phyloP scores from a whole-genome alignment of 2,797 vertebrate genomes.

The Crenuchus spilurus region DNA sequence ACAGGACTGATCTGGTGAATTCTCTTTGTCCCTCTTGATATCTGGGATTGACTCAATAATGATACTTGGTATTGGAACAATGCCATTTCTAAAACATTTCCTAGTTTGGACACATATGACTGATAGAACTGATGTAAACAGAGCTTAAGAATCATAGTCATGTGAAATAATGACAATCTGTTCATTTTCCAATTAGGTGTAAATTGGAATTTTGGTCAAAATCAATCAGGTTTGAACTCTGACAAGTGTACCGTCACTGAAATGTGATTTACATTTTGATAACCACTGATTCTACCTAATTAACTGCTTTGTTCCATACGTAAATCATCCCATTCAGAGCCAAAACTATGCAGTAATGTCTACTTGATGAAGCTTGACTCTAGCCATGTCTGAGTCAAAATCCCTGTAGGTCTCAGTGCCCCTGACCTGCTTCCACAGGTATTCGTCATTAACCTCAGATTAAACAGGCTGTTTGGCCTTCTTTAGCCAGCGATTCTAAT shows the following conservation, averaged over 20 bases:
- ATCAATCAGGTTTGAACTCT: too few species aligned
- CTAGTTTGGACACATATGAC: background rate
- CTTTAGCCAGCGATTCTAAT: constrained; percentile 44
- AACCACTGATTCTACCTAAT: too few species aligned
- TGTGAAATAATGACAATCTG: background rate
- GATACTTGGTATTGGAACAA: too few species aligned
- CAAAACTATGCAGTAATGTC: background rate
- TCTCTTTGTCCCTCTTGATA: too few species aligned
- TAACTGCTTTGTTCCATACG: too few species aligned
- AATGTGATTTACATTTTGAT: too few species aligned
- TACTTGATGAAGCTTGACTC: background rate
- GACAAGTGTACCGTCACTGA: too few species aligned
- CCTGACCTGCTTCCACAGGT: constrained; percentile 35
- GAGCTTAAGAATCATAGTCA: background rate
- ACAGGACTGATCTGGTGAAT: too few species aligned
- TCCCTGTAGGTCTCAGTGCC: constrained; percentile 12
- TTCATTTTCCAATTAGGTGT: background rate
- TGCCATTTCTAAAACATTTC: too few species aligned
- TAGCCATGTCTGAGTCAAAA: background rate
- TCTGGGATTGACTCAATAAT: too few species aligned
- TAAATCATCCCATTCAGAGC: background rate
- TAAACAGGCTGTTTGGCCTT: constrained; percentile 32
- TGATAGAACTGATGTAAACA: background rate
- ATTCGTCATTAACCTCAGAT: constrained; percentile 45
- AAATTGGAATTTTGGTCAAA: too few species aligned